Base-by-base conservation (phyloP, 2,888 invertebrate genomes). In the Scaptomyza tumidula region DNA sequence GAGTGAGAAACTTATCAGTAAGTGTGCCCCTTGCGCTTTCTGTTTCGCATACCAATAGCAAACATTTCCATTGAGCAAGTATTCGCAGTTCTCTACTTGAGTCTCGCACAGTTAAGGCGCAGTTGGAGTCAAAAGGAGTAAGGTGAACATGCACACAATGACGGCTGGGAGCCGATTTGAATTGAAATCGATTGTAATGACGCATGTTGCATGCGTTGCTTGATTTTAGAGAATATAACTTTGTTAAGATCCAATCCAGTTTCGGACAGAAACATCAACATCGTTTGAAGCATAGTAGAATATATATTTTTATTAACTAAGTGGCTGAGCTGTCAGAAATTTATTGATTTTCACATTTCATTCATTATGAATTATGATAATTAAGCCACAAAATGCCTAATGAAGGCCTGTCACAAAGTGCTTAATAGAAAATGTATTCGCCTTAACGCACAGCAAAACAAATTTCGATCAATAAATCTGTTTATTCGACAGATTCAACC, bases 291-390 rank as follows among this genome's bases (percentile, higher is more conserved):
- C 29, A 55, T 16, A 55, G 11, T 37, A 44, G n/a, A n/a, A n/a
- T n/a, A n/a, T n/a, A n/a, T n/a, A n/a, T n/a, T n/a, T 58, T 67
- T 56, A 60, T 62, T 77, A 45, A 35, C 55, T 52, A 58, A 77
- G 46, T 58, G 49, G 43, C 19, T 14, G 29, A 3, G 6, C 53
- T 49, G 62, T 60, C 63, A 63, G 31, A 46, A 58, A 78, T 69
- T 65, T 69, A 78, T 78, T 75, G 70, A 78, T 75, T 69, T 61
- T 45, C 48, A 29, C 16, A 41, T 44, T 35, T 64, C 70, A 61
- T 64, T 58, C 61, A 75, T 48, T 61, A 75, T 75, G 75, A 78
- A 75, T 70, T 78, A 75, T 78, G 71, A 70, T 75, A 75, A 75
- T 78, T 78, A 78, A 75, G 64, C 75, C 70, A 58, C 62, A 68